Evolutionary conservation across 2,113 vertebrate species (phyloP).

Genomic region (Barbus barbus): DNA sequence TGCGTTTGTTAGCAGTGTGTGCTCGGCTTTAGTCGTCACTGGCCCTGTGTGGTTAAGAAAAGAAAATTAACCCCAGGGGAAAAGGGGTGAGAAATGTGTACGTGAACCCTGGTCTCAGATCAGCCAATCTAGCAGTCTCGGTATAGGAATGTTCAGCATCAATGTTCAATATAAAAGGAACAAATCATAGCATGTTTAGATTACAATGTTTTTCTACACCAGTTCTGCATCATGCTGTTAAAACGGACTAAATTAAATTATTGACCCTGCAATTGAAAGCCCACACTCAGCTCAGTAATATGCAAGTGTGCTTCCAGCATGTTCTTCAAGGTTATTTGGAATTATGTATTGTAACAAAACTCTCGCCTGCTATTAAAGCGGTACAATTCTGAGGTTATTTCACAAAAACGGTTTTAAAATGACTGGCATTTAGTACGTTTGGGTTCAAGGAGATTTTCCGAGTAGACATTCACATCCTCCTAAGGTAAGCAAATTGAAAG

Average conservation of each 20-base stretch:
- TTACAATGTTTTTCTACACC: slow-evolving; percentile 41
- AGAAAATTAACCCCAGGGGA: slow-evolving; percentile 76
- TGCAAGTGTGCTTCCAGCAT: slow-evolving; percentile 21
- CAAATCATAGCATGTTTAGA: slow-evolving; percentile 36
- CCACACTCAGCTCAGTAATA: slow-evolving; percentile 35
- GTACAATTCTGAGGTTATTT: slow-evolving; percentile 20
- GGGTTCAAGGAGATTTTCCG: slow-evolving; percentile 25
- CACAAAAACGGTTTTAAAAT: slow-evolving; percentile 18
- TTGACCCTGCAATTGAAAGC: slow-evolving; percentile 43
- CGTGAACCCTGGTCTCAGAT: slow-evolving; percentile 48
- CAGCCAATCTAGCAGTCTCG: slow-evolving; percentile 29
- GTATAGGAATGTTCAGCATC: slow-evolving; percentile 37
- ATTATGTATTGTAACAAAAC: slow-evolving; percentile 43
- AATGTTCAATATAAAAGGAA: not conserved
- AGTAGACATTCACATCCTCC: not conserved
- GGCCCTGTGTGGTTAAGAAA: slow-evolving; percentile 70
- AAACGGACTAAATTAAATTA: slow-evolving; percentile 47
- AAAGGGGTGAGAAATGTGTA: slow-evolving; percentile 59
- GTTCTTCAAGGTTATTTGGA: slow-evolving; percentile 46
- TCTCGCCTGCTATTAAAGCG: slow-evolving; percentile 21
- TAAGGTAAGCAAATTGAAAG: slow-evolving; percentile 13
- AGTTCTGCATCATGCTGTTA: slow-evolving; percentile 50
- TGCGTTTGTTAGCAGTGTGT: slow-evolving; percentile 62
- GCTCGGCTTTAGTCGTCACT: slow-evolving; percentile 20
- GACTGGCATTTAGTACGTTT: slow-evolving; percentile 18